Evolutionary conservation across 2,797 vertebrate genomes (phyloP).

Genomic region (Ispidina lecontei): DNA sequence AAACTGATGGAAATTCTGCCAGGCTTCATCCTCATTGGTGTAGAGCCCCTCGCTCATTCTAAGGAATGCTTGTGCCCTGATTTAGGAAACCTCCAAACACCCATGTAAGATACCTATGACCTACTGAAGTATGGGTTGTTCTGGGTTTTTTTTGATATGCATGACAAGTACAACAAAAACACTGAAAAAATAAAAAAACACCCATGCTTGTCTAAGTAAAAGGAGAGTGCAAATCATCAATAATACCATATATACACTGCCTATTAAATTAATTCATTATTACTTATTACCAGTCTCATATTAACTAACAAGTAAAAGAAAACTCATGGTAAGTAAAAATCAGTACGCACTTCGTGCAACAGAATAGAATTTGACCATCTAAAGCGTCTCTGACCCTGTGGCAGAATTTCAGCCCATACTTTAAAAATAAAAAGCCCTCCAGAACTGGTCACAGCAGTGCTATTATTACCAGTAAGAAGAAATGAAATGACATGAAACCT

Average conservation of each 20-base stretch:
- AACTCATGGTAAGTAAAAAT: neutral
- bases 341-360: rapidly evolving
- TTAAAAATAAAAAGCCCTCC: neutral
- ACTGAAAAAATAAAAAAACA: neutral
- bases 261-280: neutral
- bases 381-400: neutral
- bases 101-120: neutral
- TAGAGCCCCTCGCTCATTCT: neutral
- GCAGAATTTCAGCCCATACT: neutral
- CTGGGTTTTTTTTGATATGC: neutral
- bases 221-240: neutral
- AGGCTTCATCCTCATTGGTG: neutral
- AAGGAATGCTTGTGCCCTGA: neutral
- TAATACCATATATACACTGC: neutral
- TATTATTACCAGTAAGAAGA: conserved; percentile 1
- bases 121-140: rapidly evolving
- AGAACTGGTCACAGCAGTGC: neutral
- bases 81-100: neutral
- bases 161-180: neutral
- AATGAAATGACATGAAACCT: conserved; percentile 11
- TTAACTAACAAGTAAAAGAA: neutral
- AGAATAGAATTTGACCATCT: neutral
- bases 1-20: neutral
- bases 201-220: neutral
- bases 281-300: neutral